Conservation (phyloP, 1,140 invertebrate genomes). For the Augochlora pura region DNA sequence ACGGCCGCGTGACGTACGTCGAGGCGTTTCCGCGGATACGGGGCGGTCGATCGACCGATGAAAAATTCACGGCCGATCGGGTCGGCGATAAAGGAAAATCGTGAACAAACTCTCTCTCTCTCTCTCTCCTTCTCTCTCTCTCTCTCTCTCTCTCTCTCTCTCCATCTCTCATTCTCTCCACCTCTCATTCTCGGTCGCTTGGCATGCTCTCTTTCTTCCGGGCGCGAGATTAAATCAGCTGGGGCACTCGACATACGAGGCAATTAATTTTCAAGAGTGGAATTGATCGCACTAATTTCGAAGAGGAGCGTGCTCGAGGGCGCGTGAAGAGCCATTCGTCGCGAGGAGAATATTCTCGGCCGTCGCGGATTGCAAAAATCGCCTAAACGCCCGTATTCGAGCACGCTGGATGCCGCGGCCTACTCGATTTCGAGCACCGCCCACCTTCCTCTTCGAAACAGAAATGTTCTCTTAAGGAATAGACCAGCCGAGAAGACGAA, state of each 20-base stretch:
- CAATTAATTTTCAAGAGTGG: conserved; percentile 56
- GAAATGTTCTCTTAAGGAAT: neutral
- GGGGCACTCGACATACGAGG: conserved; percentile 43
- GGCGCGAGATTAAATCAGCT: conserved; percentile 56
- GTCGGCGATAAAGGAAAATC: neutral
- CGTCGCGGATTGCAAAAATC: neutral
- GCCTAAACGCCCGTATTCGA: neutral
- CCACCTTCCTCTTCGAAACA: too few species aligned
- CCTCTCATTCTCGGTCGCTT: neutral
- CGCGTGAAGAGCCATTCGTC: conserved; percentile 49
- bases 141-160: neutral
- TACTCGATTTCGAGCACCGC: neutral
- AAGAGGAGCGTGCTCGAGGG: conserved; percentile 25
- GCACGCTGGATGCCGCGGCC: neutral
- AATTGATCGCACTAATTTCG: conserved; percentile 61
- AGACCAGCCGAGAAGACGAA: too few species aligned
- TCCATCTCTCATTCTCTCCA: neutral
- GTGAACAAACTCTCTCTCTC: neutral
- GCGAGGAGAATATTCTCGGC: conserved; percentile 28
- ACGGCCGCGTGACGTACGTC: neutral
- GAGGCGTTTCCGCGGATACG: neutral
- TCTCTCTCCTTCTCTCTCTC: neutral
- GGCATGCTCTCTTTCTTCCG: neutral
- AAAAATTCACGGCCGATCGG: conserved; percentile 4
- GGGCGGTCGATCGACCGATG: conserved; percentile 5